Evolutionary conservation across 2,113 vertebrate genomes (phyloP), one percentile per base, ranked within the genome.

Genomic region (Pao palembangensis): DNA sequence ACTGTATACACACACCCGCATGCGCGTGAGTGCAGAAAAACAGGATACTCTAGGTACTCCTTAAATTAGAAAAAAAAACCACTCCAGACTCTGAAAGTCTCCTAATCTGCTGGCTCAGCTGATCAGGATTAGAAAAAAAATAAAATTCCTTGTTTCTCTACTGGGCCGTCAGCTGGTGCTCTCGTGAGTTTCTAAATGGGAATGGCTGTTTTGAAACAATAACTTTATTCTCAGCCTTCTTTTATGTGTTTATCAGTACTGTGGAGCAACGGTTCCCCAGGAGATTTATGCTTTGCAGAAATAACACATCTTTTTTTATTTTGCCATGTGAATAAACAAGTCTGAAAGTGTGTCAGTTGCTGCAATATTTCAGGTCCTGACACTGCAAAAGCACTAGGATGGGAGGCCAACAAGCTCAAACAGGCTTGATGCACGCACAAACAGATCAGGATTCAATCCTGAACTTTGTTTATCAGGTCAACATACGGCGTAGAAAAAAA

Each of bases 41-140:
- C 42, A 67, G 61, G 64, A 73, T 25, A 31, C 28, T 59, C 5
- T 34, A 44, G 25, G 28, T 55, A 46, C 56, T 20, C 46, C 19
- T 18, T 44, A 20, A 31, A 20, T 57, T 53, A 55, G 71, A 74
- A 67, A 67, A 51, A 71, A 69, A 69, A 58, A 64, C 11, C 4
- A 14, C 34, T 38, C 34, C 34, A 28, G 25, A 28, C 34, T 12
- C 34, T 11, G 34, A 38, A 28, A 28, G 25, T 28, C 25, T 28
- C 25, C 25, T 10, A 16, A 3, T 68, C 78, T 76, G 69, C 72
- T 67, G 51, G 34, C 55, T 75, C 55, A 63, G 69, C 63, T 55
- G 68, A 67, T 69, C 44, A 23, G 58, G 54, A 57, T 58, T 55
- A 53, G 17, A 3, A 19, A 41, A 19, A 41, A 41, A 6, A n/a